phyloP scores from a whole-genome alignment of 2,113 vertebrate species.

The Stigmatopora nigra region DNA sequence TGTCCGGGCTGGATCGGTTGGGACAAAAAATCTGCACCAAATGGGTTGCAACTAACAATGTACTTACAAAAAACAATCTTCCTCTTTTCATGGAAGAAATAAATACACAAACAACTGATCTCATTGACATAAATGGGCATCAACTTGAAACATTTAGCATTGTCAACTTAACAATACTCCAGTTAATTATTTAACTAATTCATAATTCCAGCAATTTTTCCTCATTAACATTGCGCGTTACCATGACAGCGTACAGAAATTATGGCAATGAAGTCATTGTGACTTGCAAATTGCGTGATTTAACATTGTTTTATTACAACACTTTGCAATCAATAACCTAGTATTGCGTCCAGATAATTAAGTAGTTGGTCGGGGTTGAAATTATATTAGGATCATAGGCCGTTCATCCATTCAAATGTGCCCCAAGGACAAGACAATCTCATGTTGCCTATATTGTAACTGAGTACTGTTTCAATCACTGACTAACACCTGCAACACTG shows the following conservation, averaged over 20 bases:
- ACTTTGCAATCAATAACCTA: not conserved
- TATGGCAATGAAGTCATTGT: not conserved
- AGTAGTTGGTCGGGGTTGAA: not conserved
- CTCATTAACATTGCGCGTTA: not conserved
- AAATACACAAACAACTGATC: not conserved
- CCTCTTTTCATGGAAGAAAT: too few species aligned
- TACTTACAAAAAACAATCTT: too few species aligned
- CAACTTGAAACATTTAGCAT: not conserved
- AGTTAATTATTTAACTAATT: not conserved
- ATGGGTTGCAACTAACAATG: too few species aligned
- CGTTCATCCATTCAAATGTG: not conserved
- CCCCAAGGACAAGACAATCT: slow-evolving; percentile 17
- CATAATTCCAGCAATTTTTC: not conserved
- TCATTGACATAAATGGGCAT: not conserved
- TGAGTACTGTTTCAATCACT: slow-evolving; percentile 7
- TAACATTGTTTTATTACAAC: not conserved
- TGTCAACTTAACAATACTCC: not conserved
- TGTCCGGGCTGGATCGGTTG: too few species aligned
- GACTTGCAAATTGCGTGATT: not conserved
- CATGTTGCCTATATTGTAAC: slow-evolving; percentile 17
- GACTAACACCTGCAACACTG: slow-evolving; percentile 15
- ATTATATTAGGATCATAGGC: not conserved
- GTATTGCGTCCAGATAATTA: not conserved
- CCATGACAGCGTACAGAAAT: not conserved
- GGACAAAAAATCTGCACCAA: too few species aligned